A percentile compares a stretch with the other conserved stretches of the same genome.
Conservation (phyloP, 2,113 vertebrate species). For the Brachyhypopomus occidentalis region DNA sequence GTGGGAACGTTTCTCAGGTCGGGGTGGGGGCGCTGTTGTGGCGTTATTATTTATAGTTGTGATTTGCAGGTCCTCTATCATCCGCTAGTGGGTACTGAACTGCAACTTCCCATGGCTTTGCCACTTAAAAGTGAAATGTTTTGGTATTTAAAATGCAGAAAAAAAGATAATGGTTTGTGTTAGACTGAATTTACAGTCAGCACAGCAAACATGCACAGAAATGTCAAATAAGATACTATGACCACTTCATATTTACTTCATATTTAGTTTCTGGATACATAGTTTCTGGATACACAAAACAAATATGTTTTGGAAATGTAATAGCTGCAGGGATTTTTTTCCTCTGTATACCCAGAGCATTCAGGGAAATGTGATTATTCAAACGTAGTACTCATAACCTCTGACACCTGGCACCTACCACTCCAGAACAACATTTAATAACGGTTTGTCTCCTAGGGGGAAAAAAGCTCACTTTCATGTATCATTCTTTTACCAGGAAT, state of each 20-base stretch:
- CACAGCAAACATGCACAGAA: slow-evolving; percentile 15
- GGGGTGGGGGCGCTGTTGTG: no score
- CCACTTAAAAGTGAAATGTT: background rate
- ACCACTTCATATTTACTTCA: background rate
- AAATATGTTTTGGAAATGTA: background rate
- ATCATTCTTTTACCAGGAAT: background rate
- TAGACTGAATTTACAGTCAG: background rate
- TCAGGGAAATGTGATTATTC: background rate
- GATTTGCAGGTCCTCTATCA: no score
- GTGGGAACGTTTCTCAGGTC: no score
- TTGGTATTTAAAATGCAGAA: background rate
- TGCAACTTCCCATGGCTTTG: background rate
- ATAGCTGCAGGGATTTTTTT: background rate
- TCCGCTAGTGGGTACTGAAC: no score
- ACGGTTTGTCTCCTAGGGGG: background rate
- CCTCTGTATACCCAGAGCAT: background rate
- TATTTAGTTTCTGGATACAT: background rate
- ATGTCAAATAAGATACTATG: background rate
- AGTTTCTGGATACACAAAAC: background rate
- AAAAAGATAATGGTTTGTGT: background rate
- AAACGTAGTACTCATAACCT: background rate
- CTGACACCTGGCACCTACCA: background rate
- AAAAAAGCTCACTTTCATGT: background rate
- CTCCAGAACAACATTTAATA: background rate
- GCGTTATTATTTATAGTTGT: no score